A percentile compares a stretch with the other conserved stretches of the same genome.
These are phyloP conservation scores for Hippopotamyrus pictus DNA, from an alignment of 2,797 vertebrate species.

Conservation along the genomic window DNA sequence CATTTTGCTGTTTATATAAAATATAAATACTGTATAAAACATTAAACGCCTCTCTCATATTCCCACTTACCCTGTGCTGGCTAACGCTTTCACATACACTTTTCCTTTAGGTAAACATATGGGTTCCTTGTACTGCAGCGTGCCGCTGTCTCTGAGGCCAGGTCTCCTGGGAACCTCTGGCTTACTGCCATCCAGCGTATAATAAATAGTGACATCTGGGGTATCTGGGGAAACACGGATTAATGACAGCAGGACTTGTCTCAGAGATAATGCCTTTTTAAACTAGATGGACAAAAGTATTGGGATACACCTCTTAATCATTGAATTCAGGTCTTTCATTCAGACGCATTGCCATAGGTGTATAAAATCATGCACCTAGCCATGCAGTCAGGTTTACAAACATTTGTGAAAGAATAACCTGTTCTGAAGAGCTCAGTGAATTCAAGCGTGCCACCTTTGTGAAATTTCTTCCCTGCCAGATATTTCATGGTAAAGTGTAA, in stretches of 20 bases:
- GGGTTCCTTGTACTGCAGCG: constrained; percentile 69
- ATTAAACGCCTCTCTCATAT: not conserved
- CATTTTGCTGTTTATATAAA: not conserved
- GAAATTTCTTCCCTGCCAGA: not conserved
- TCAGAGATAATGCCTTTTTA: not conserved
- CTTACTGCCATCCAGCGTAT: constrained; percentile 80
- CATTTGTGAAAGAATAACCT: not conserved
- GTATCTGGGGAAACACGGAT: constrained; percentile 60
- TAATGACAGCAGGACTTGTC: not conserved
- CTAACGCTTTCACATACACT: constrained; percentile 74
- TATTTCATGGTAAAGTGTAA: not conserved
- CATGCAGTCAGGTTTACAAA: not conserved
- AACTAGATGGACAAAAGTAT: not conserved
- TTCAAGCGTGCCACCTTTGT: not conserved
- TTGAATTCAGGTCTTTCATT: not conserved
- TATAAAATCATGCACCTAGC: not conserved
- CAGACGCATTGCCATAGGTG: not conserved
- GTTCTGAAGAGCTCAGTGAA: not conserved
- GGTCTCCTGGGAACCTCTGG: constrained; percentile 59
- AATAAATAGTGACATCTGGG: constrained; percentile 70
- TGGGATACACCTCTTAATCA: not conserved
- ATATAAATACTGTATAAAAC: not conserved
- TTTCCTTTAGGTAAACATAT: constrained; percentile 74
- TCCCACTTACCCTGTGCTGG: constrained; percentile 68
- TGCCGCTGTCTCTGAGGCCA: constrained; percentile 54